These are phyloP conservation scores for Icerya purchasi DNA, from an alignment of 2,888 invertebrate species.

Conservation along the genomic window DNA sequence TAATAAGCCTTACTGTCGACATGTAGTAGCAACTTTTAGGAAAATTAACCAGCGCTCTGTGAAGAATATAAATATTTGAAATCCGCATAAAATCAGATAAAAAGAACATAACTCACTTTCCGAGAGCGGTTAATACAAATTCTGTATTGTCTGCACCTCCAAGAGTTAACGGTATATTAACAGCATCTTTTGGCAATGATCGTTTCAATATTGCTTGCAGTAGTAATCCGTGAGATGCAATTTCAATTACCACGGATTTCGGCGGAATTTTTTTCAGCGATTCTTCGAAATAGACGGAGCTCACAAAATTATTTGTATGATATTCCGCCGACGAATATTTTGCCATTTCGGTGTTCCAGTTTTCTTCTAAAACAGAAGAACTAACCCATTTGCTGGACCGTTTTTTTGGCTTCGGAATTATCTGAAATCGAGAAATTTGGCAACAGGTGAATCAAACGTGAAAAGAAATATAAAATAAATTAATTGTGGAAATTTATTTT, in stretches of 20 bases:
- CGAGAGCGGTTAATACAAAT: conserved; percentile 27
- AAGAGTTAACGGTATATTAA: conserved; percentile 37
- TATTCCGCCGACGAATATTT: conserved; percentile 61
- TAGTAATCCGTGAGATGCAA: conserved; percentile 46
- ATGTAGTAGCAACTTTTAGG: too few species aligned
- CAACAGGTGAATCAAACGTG: too few species aligned
- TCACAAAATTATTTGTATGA: conserved; percentile 63
- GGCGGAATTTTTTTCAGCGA: conserved; percentile 36
- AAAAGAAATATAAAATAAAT: too few species aligned
- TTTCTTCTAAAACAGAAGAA: conserved; percentile 47
- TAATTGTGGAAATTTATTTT: too few species aligned
- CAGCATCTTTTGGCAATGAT: conserved; percentile 31
- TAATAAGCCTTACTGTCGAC: too few species aligned
- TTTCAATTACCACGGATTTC: conserved; percentile 41
- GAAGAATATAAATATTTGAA: too few species aligned
- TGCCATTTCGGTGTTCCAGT: conserved; percentile 46
- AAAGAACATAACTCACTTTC: conserved; percentile 23
- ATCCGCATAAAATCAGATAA: not conserved
- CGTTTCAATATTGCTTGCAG: conserved; percentile 43
- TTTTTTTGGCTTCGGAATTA: conserved; percentile 39
- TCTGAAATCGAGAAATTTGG: conserved; percentile 22
- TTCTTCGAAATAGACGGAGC: conserved; percentile 37
- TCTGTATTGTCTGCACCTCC: conserved; percentile 29
- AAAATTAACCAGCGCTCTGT: too few species aligned
- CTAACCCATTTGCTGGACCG: conserved; percentile 65